A percentile compares a stretch with the other conserved stretches of the same genome.
Conservation (phyloP, 2,113 vertebrate species). For the Dolichallabes microphthalmus region DNA sequence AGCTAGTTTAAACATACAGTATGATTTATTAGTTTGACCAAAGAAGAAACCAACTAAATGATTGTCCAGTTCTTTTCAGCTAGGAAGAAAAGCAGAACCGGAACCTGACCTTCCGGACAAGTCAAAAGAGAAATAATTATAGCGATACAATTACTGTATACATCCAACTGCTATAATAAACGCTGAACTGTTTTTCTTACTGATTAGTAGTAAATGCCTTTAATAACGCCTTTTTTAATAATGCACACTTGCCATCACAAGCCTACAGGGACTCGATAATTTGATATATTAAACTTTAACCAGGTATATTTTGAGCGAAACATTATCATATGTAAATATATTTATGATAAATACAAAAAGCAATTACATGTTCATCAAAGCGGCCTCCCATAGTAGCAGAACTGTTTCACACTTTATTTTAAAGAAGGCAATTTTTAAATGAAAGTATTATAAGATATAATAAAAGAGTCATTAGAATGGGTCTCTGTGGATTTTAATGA, state of each 20-base stretch:
- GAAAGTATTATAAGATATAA: neutral
- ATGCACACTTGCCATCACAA: neutral
- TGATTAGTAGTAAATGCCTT: constrained; percentile 14
- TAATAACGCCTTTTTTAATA: constrained; percentile 15
- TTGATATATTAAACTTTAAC: constrained; percentile 9
- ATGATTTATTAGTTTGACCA: no score
- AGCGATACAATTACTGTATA: neutral
- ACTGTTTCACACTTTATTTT: neutral
- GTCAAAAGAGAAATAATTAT: constrained; percentile 4
- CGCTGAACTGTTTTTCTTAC: constrained; percentile 11
- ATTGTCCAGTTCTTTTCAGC: neutral
- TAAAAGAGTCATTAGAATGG: neutral
- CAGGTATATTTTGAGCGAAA: constrained; percentile 19
- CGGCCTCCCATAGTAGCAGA: neutral
- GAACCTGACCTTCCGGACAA: neutral
- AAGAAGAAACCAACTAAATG: no score
- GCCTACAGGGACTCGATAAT: constrained; percentile 7
- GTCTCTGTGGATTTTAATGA: constrained; percentile 5
- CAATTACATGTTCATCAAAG: constrained; percentile 8
- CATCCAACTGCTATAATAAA: neutral
- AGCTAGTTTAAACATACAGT: neutral
- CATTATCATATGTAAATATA: neutral
- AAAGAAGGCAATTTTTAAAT: constrained; percentile 2
- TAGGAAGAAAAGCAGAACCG: neutral
- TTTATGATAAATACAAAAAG: neutral